These are phyloP conservation scores for Dioctria rufipes DNA, from an alignment of 2,888 invertebrate species.

Conservation along the genomic window DNA sequence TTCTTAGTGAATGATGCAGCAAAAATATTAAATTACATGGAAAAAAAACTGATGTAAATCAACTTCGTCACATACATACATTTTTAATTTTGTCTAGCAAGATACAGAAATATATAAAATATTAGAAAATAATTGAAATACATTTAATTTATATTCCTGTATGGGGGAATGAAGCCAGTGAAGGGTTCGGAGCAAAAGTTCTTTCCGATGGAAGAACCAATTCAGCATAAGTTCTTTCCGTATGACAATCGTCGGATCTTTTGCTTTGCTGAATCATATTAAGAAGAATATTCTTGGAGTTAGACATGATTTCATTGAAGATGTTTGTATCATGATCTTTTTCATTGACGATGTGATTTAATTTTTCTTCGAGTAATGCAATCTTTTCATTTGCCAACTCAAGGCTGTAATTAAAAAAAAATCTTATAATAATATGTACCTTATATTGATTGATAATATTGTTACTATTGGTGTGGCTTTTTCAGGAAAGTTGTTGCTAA, in stretches of 20 bases:
- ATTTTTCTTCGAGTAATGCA: constrained; percentile 66
- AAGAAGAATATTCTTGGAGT: constrained; percentile 66
- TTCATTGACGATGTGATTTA: constrained; percentile 65
- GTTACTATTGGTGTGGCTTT: constrained; percentile 8
- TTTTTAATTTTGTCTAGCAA: too few species aligned
- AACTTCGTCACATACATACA: too few species aligned
- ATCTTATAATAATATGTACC: background rate
- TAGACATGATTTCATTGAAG: constrained; percentile 67
- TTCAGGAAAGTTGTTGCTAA: too few species aligned
- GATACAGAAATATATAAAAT: too few species aligned
- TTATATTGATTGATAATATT: background rate
- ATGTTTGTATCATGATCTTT: constrained; percentile 67
- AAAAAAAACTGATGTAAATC: too few species aligned
- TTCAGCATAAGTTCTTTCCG: background rate
- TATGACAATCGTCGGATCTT: background rate
- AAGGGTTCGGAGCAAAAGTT: background rate
- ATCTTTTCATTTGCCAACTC: constrained; percentile 68
- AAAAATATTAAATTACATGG: too few species aligned
- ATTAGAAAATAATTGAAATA: too few species aligned
- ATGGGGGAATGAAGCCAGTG: background rate
- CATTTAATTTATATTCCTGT: too few species aligned
- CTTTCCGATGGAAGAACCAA: background rate
- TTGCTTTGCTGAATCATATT: constrained; percentile 60
- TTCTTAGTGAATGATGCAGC: too few species aligned
- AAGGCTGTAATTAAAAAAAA: constrained; percentile 62